Conservation (phyloP, 92 coral and sea anemone species). For the Plumapathes pennacea region DNA sequence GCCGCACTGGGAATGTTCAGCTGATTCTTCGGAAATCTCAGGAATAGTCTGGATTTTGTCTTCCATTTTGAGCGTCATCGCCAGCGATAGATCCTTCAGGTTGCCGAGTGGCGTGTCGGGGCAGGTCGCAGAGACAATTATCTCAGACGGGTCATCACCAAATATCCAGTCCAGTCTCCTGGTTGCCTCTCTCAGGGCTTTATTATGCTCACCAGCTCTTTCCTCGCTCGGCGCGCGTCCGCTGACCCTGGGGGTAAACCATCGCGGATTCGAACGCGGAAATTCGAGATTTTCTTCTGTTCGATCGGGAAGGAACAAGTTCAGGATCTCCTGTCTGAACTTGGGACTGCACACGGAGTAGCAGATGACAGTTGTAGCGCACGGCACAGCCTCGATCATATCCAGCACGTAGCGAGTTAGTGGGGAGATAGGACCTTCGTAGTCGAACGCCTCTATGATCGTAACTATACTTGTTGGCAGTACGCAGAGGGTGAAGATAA, state of each 20-base stretch:
- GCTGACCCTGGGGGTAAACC: no score
- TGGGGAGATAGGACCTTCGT: slow-evolving; percentile 6
- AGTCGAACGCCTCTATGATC: slow-evolving; percentile 12
- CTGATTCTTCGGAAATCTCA: no score
- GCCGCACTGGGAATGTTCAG: no score
- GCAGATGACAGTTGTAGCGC: slow-evolving; percentile 26
- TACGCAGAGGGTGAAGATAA: slow-evolving; percentile 20
- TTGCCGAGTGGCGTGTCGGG: no score
- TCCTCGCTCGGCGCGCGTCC: background rate
- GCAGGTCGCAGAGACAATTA: slow-evolving; percentile 20
- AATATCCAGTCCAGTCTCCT: slow-evolving; percentile 18
- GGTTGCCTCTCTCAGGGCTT: background rate
- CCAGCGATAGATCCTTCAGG: background rate
- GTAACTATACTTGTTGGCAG: slow-evolving; percentile 12
- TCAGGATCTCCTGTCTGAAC: slow-evolving; percentile 26
- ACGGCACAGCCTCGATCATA: slow-evolving; percentile 27
- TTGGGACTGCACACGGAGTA: slow-evolving; percentile 30
- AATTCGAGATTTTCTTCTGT: no score
- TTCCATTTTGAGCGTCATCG: background rate
- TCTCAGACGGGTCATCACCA: slow-evolving; percentile 28
- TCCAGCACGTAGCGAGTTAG: slow-evolving; percentile 12
- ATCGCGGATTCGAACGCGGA: no score
- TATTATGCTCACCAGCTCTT: background rate
- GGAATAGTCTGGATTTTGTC: no score
- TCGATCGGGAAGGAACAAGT: no score